These are phyloP conservation scores for Zoanthus sociatus DNA, from an alignment of 92 coral and sea anemone species.

Conservation along the genomic window DNA sequence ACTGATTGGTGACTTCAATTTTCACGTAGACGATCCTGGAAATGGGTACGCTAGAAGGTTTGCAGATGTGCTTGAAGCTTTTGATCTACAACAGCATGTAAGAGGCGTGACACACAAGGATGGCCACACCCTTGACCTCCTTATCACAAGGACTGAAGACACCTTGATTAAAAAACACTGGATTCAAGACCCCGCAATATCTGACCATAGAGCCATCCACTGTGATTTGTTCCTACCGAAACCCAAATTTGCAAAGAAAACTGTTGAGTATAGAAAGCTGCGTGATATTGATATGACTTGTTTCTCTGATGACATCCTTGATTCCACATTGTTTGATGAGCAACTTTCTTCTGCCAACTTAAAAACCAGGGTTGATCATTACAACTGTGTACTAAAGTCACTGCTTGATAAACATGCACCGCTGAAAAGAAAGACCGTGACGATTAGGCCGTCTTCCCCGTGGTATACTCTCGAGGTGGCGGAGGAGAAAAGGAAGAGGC, in stretches of 20 bases:
- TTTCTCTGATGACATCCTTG: conserved; percentile 8
- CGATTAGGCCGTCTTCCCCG: not conserved
- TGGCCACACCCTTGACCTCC: conserved; percentile 56
- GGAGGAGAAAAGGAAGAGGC: conserved; percentile 33
- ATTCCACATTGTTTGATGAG: not conserved
- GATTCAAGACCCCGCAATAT: not conserved
- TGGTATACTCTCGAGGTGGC: conserved; percentile 51
- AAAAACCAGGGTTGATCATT: conserved; percentile 20
- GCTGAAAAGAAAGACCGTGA: not conserved
- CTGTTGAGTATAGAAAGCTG: conserved; percentile 30
- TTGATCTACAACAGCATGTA: conserved; percentile 41
- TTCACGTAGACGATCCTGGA: conserved; percentile 40
- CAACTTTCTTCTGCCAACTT: not conserved
- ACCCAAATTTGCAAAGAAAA: conserved; percentile 28
- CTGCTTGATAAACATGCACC: conserved; percentile 35
- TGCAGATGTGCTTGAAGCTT: conserved; percentile 21
- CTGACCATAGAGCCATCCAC: too few species aligned
- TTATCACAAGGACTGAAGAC: conserved; percentile 6
- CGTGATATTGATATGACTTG: conserved; percentile 17
- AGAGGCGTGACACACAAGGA: conserved; percentile 18
- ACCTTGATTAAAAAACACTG: not conserved
- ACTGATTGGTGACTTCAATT: conserved; percentile 35
- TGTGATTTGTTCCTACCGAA: too few species aligned
- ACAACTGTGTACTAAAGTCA: conserved; percentile 31
- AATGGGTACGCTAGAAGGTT: conserved; percentile 13